Percentiles rank a stretch among this genome's conserved stretches.
These are phyloP conservation scores for Blera fallax DNA, from an alignment of 2,888 invertebrate genomes.

Conservation along the genomic window DNA sequence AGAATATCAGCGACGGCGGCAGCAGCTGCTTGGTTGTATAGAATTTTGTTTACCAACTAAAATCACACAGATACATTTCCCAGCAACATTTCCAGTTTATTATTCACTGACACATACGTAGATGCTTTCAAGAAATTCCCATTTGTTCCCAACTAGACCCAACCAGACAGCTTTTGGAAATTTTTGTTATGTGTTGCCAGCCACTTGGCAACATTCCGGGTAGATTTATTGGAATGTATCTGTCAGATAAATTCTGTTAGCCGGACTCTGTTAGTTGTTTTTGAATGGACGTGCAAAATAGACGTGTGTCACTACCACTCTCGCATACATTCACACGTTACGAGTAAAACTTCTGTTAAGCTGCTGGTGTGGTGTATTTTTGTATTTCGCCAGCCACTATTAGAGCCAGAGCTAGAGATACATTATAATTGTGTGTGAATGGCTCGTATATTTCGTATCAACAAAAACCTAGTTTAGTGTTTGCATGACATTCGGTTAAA, in stretches of 20 bases:
- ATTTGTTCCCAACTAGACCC: slow-evolving; percentile 75
- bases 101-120: background rate
- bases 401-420: slow-evolving; percentile 61
- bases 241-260: slow-evolving; percentile 77
- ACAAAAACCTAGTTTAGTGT: slow-evolving; percentile 75
- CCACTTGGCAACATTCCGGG: slow-evolving; percentile 76
- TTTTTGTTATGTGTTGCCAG: slow-evolving; percentile 72
- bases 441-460: slow-evolving; percentile 69
- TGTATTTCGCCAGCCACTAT: slow-evolving; percentile 73
- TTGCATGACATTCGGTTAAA: slow-evolving; percentile 77
- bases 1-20: slow-evolving; percentile 7
- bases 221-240: slow-evolving; percentile 79
- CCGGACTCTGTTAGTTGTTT: slow-evolving; percentile 79
- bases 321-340: slow-evolving; percentile 15
- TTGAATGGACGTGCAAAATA: slow-evolving; percentile 81
- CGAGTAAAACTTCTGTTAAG: slow-evolving; percentile 37
- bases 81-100: slow-evolving; percentile 75
- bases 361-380: slow-evolving; percentile 67
- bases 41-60: slow-evolving; percentile 9
- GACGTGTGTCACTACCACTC: slow-evolving; percentile 76
- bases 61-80: slow-evolving; percentile 63
- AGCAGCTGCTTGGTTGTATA: slow-evolving; percentile 33
- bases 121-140: slow-evolving; percentile 69
- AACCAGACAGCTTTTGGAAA: slow-evolving; percentile 64
- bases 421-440: slow-evolving; percentile 64